Evolutionary conservation across 2,113 vertebrate species (phyloP), one percentile per base, ranked within the genome.

Genomic region (Morone saxatilis): DNA sequence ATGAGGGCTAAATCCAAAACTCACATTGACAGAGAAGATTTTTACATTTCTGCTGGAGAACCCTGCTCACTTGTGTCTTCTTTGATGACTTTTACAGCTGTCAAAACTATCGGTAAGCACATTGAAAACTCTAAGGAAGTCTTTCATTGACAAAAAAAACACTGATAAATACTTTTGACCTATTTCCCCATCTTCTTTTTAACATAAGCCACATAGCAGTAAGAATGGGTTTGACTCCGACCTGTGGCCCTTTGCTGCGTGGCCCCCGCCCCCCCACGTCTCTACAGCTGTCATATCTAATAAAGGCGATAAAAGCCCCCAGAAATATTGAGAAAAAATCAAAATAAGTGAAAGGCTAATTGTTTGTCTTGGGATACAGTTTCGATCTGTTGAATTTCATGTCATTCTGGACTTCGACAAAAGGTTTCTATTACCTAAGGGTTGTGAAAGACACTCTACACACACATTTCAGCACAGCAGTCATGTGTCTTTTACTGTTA

Each of bases 11-110:
- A 65, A 66, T 76, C 71, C 31, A 63, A 61, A 62, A 71, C 51
- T 80, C 65, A 72, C 53, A 63, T 31, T 25, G 36, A 51, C 62
- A 41, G 36, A 45, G 41, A 68, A 61, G 41, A 62, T 68, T 57
- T 80, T 71, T 9, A 69, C 36, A 59, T 79, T 73, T 57, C 19
- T 66, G 57, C 59, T 11, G 31, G 31, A 36, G 20, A 67, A 53
- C 14, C 54, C 43, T 60, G 50, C 72, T 67, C 75, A 40, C 17
- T 66, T 73, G 47, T 48, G 40, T 84, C 65, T 48, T 54, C 62
- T 31, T 69, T 20, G 0, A 63, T 65, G 56, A 60, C 59, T 83
- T 80, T 48, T 31, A 81, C 83, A 86, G 0, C 56, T 68, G 74
- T 36, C n/a, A 45, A 61, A 86, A 71, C 50, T 14, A 61, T 50